Base-by-base conservation (phyloP, 2,888 invertebrate species). In the Furcula furcula region DNA sequence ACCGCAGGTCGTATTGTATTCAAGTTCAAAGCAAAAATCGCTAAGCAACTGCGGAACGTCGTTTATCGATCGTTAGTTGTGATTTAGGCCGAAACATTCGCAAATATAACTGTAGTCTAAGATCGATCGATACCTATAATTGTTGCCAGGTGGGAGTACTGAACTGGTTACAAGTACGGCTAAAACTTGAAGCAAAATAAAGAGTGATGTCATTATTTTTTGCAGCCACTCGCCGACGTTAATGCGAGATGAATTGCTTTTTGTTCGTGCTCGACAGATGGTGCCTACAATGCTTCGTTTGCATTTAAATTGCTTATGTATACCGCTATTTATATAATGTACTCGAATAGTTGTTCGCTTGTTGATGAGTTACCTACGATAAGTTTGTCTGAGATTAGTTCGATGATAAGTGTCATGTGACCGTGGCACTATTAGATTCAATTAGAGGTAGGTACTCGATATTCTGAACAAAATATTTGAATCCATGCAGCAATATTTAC, bases 161-260 rank as follows among this genome's bases (percentile, higher is more conserved):
- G n/a, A 10, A 27, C 9, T 7, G 11, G 68, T 63, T 74, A 53
- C 40, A 50, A 62, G 46, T 49, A 50, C 39, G 15, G 40, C 45
- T 47, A 38, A 50, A 35, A 48, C 59, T 64, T 43, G 45, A 61
- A 49, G 49, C 60, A 54, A 70, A 73, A 66, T 64, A 65, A 70
- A 60, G 57, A 63, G 66, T 83, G 85, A 81, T 79, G 78, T 83
- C 79, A 84, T 78, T 57, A 61, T 74, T 85, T 83, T 82, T 80
- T 79, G 77, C 67, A 39, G 55, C 54, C 55, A 58, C 65, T 66
- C 60, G 38, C 72, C 62, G 68, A 74, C 63, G 69, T 69, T 78
- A 74, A 77, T 76, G 75, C 54, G 69, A 77, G 70, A 75, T 75
- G 74, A 72, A 74, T 73, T 67, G 70, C 65, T 82, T 82, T 84